Evolutionary conservation across 2,888 invertebrate species (phyloP), one percentile per base, ranked within the genome.

Genomic region (Dyspetes luteomarginatus): DNA sequence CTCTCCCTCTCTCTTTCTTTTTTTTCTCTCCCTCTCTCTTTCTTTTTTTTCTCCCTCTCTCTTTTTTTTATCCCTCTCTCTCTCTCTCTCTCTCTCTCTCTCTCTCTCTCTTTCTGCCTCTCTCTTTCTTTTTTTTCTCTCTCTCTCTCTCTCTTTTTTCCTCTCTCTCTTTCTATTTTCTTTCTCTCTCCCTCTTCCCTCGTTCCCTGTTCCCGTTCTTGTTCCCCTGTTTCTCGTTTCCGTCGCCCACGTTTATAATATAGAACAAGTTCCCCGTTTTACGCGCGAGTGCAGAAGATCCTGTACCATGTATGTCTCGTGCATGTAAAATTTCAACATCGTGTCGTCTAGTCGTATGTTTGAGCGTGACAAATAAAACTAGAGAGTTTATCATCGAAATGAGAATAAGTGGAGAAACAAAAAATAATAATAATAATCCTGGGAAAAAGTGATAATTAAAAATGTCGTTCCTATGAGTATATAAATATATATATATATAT

Each of bases 201-300:
- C 3, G 36, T 9, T 12, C 36, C 7, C 9, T 36, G 7, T 36
- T 24, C 56, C 41, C 24, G 80, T 75, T 50, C 56, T 64, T 69
- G 56, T 45, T 79, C 64, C 64, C 62, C 48, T 45, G 28, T n/a
- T n/a, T 22, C 67, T 74, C 73, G 73, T 79, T 75, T 60, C 76
- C 80, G 24, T 67, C 80, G 75, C 80, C 75, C 80, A 75, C 76
- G 62, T 65, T 55, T 69, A 75, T 65, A 52, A 76, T 67, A 76
- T 67, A 60, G 65, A 76, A 80, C 80, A 72, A 80, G 75, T 80
- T 80, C 71, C 80, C 80, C 65, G 75, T 65, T 80, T 80, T 80
- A 80, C 80, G 80, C 80, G 80, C 71, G 50, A 60, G 48, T 71
- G 36, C 58, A 52, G 65, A 55, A 56, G 12, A 79, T 67, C 41